Conservation (phyloP, 1,140 invertebrate genomes). For the Caenorhabditis briggsae region DNA sequence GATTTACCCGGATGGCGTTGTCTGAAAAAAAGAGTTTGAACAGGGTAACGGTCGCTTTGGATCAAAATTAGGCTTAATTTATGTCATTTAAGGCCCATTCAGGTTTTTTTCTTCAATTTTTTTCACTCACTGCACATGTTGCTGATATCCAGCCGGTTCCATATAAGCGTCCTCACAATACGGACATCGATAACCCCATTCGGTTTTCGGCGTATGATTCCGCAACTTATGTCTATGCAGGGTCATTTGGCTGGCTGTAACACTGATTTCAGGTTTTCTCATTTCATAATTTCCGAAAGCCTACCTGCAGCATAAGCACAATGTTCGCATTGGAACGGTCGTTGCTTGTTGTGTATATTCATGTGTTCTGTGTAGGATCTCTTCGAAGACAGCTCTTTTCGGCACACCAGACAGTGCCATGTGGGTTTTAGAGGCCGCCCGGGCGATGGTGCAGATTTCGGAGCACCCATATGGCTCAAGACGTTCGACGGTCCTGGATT, state of each 20-base stretch:
- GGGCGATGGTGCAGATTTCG: background rate
- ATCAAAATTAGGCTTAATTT: background rate
- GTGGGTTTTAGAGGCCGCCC: background rate
- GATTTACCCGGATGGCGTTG: slow-evolving; percentile 71
- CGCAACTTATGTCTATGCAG: slow-evolving; percentile 74
- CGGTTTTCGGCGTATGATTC: slow-evolving; percentile 70
- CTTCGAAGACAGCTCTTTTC: slow-evolving; percentile 75
- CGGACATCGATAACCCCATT: slow-evolving; percentile 76
- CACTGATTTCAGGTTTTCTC: background rate
- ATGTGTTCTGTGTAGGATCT: slow-evolving; percentile 75
- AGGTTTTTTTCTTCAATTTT: background rate
- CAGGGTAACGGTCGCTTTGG: too few relatives aligned
- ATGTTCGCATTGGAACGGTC: slow-evolving; percentile 75
- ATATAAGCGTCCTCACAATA: slow-evolving; percentile 75
- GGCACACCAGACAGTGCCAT: slow-evolving; percentile 57
- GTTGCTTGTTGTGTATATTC: slow-evolving; percentile 71
- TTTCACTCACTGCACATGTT: slow-evolving; percentile 72
- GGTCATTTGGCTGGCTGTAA: slow-evolving; percentile 78
- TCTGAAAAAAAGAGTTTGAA: too few relatives aligned
- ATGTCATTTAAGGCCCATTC: background rate
- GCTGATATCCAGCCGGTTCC: slow-evolving; percentile 78
- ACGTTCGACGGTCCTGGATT: slow-evolving; percentile 3
- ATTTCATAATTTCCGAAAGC: background rate
- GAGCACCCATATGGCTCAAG: background rate
- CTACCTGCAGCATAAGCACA: slow-evolving; percentile 76